Conservation (phyloP, 1,140 invertebrate species). For the Galendromus occidentalis region DNA sequence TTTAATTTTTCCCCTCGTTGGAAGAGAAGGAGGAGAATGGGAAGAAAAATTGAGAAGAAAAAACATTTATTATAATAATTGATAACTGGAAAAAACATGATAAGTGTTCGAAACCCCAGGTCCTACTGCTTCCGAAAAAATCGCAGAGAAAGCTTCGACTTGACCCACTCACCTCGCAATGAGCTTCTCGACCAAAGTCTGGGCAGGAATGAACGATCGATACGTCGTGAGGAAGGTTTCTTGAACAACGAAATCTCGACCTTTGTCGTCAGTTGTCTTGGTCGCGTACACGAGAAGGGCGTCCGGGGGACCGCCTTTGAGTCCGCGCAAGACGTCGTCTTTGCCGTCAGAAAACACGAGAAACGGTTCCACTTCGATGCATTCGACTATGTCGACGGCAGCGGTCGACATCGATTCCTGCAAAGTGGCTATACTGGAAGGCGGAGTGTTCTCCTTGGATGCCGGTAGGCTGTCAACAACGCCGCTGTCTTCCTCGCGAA, state of each 20-base stretch:
- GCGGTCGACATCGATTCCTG: neutral
- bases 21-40: neutral
- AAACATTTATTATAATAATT: neutral
- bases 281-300: constrained; percentile 81
- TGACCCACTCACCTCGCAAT: constrained; percentile 26
- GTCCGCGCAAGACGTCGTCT: constrained; percentile 37
- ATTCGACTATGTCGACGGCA: neutral
- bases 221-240: constrained; percentile 93
- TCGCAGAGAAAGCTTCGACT: neutral
- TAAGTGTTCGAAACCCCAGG: too few species aligned
- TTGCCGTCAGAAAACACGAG: constrained; percentile 20
- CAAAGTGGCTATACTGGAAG: neutral
- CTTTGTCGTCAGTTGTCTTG: constrained; percentile 29
- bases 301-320: constrained; percentile 70
- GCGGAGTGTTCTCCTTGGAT: constrained; percentile 8
- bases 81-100: neutral
- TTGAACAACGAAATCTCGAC: constrained; percentile 72
- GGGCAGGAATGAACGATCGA: constrained; percentile 74
- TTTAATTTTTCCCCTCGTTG: too few species aligned
- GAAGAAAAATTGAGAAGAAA: neutral
- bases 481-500: constrained; percentile 1
- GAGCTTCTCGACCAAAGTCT: constrained; percentile 65
- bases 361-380: constrained; percentile 6
- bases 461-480: neutral
- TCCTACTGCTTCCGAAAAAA: too few species aligned